Evolutionary conservation across 2,113 vertebrate species (phyloP), one percentile per base, ranked within the genome.

Genomic region (Lycocorax pyrrhopterus): DNA sequence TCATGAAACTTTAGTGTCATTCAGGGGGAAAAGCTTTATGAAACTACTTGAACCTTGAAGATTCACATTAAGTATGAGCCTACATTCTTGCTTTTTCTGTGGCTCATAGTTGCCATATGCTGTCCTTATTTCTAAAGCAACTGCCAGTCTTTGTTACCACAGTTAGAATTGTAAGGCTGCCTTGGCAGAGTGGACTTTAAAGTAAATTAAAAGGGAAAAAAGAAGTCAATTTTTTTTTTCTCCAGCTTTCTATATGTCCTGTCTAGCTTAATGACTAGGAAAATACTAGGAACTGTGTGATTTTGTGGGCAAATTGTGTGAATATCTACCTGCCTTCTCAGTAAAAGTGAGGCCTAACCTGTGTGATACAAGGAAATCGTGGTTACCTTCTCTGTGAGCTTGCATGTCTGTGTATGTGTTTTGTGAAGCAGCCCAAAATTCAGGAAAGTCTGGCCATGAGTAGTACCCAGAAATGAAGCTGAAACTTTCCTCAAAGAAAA

Each of bases 141-240:
- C 85, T 80, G 88, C 76, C 86, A 84, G 63, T 77, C 76, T 79
- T 85, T 85, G 60, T 88, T 89, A 74, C 63, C 91, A 77, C 72
- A 74, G 46, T 90, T 88, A 77, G 47, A 90, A 79, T 58, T 37
- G 21, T 52, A 71, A 46, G 16, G 32, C 39, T 76, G 20, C 39
- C 51, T 84, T 88, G 63, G 47, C 80, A 81, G 55, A 51, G 33
- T 41, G 55, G 39, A 35, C 51, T 80, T 59, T 15, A 7, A 67
- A 69, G 55, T 52, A 74, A 81, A 69, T 71, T 37, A 43, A 60
- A 81, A 47, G 30, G 25, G 4, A 12, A 14, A 49, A 25, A 55
- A 63, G 10, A 33, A 8, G 21, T 30, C 39, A 3, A 16, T 58
- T 71, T 20, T 20, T 20, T 20, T 22, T 77, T 92, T 71, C 72